Evolutionary conservation across 2,797 vertebrate species (phyloP).

Genomic region (Brachymystax lenok): DNA sequence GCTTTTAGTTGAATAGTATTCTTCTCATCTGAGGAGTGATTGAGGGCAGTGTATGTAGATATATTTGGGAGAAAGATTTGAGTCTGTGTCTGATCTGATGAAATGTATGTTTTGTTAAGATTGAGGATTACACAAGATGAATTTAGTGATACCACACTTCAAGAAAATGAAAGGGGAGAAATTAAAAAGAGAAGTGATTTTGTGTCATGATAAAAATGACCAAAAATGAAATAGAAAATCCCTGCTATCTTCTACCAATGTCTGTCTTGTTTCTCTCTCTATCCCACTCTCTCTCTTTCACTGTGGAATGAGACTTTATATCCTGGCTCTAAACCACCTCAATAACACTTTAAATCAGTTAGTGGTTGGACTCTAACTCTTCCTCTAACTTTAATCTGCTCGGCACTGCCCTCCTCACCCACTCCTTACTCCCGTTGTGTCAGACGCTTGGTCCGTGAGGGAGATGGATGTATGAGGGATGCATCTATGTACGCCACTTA

Average conservation of each 20-base stretch:
- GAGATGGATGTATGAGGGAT: conserved; percentile 49
- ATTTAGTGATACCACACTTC: conserved; percentile 1
- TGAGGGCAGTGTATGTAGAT: not conserved
- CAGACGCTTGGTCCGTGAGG: conserved; percentile 49
- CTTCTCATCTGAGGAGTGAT: not conserved
- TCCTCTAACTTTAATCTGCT: not conserved
- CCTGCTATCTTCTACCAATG: not conserved
- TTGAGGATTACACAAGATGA: not conserved
- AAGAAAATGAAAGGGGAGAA: conserved; percentile 4
- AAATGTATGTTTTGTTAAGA: conserved; percentile 11
- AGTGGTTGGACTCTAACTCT: not conserved
- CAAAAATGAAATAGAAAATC: conserved; percentile 18
- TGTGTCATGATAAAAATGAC: conserved; percentile 38
- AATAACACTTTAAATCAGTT: conserved; percentile 30
- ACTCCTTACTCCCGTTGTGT: conserved; percentile 42
- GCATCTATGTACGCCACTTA: conserved; percentile 30
- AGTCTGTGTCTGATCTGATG: conserved; percentile 9
- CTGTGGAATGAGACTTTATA: conserved; percentile 52
- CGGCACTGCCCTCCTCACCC: not conserved
- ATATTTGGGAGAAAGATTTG: not conserved
- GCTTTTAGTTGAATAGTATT: not conserved
- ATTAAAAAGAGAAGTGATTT: conserved; percentile 43
- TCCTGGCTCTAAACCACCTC: conserved; percentile 46
- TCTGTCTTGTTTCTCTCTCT: conserved; percentile 25
- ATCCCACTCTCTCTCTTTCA: conserved; percentile 32